Conservation (phyloP, 2,888 invertebrate genomes). For the Ctena decussata region DNA sequence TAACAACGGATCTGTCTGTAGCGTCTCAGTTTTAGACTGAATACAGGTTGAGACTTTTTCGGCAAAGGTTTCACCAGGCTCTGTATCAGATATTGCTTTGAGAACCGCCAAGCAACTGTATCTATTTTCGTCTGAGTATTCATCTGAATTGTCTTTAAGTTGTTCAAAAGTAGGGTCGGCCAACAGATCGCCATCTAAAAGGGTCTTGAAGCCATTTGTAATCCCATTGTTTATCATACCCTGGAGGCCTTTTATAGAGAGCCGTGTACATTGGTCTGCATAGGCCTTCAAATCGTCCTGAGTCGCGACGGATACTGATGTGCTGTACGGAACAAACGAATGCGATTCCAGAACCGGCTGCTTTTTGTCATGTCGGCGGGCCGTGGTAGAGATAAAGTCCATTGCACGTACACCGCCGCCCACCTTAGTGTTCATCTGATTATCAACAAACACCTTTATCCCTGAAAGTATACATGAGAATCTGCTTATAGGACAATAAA, state of each 20-base stretch:
- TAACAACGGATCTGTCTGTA: constrained; percentile 32
- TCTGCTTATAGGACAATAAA: too few species aligned
- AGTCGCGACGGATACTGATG: not conserved
- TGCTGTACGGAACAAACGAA: not conserved
- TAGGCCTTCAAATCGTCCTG: not conserved
- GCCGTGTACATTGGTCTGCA: not conserved
- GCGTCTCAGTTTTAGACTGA: not conserved
- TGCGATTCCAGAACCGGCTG: not conserved
- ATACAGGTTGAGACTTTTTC: not conserved
- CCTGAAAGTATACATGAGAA: not conserved
- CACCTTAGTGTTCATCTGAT: not conserved
- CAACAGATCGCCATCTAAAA: too few species aligned
- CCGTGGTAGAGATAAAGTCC: not conserved
- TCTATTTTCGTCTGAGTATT: constrained; percentile 21
- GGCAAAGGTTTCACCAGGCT: not conserved
- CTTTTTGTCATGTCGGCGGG: not conserved
- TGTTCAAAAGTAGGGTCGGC: too few species aligned
- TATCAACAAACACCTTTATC: not conserved
- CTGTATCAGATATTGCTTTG: not conserved
- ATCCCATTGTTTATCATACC: not conserved
- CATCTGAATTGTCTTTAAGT: too few species aligned
- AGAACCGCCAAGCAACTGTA: constrained; percentile 17
- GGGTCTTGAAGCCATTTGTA: not conserved
- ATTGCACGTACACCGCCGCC: not conserved
- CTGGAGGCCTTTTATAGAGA: not conserved